Evolutionary conservation across 2,888 invertebrate species (phyloP).

Genomic region (Liopterus haemorrhoidalis): DNA sequence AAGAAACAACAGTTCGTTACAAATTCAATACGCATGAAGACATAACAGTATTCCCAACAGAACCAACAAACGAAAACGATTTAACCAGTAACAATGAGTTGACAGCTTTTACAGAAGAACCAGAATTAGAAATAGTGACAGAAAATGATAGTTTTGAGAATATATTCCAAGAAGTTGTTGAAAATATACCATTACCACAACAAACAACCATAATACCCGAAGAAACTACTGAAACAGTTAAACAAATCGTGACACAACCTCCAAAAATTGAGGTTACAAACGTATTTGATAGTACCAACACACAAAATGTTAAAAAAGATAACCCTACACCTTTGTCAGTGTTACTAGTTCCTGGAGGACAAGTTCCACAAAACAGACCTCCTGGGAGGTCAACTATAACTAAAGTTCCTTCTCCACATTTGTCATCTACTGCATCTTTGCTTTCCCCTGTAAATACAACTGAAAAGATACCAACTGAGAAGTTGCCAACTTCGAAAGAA

Average conservation of each 20-base stretch:
- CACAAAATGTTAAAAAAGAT: conserved; percentile 21
- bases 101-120: conserved; percentile 17
- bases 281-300: conserved; percentile 33
- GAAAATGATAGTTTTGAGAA: conserved; percentile 23
- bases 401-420: conserved; percentile 51
- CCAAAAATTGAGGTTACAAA: conserved; percentile 29
- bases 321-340: conserved; percentile 50
- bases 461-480: conserved; percentile 27
- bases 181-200: conserved; percentile 8
- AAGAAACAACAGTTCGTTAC: conserved; percentile 21
- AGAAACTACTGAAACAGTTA: conserved; percentile 47
- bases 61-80: conserved; percentile 22
- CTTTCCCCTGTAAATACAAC: conserved; percentile 28
- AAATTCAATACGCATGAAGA: conserved; percentile 9
- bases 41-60: conserved; percentile 9
- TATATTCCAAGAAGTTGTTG: conserved; percentile 22
- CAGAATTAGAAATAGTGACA: conserved; percentile 24
- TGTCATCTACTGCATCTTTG: conserved; percentile 32
- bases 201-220: conserved; percentile 11
- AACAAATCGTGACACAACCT: conserved; percentile 33
- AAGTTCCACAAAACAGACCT: conserved; percentile 44
- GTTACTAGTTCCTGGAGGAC: conserved; percentile 56
- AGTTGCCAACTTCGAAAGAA: conserved; percentile 27
- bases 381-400: conserved; percentile 55
- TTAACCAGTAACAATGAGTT: conserved; percentile 24